Base-by-base conservation (phyloP, 2,888 invertebrate species). In the Platypus cylindrus region DNA sequence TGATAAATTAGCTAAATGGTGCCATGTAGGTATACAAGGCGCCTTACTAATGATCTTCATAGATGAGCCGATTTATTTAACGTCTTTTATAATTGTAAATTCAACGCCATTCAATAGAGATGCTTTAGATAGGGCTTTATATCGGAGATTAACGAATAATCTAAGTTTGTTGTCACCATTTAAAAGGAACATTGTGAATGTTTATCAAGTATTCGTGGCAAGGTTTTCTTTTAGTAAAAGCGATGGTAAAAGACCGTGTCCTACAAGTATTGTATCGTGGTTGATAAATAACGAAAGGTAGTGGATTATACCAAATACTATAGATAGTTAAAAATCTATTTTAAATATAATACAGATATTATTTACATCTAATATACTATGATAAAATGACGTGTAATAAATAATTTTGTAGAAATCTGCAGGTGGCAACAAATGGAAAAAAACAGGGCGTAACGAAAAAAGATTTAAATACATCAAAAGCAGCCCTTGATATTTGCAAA, bases 1-100 rank as follows among this genome's bases (percentile, higher is more conserved):
- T 59, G 94, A 95, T 62, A 95, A 95, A 68, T 64, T 95, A 9
- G 76, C 89, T 2, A 77, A 78, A 50, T 95, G 94, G 94, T 77
- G 81, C 53, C 65, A 82, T 40, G 54, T 89, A 18, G 93, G 94
- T 0, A 55, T 87, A 16, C 91, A 86, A 65, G 93, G 94, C 3
- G 74, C 83, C 3, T 61, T 94, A 3, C 55, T 93, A 30, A 73
- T 75, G 41, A 58, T 74, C 40, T 56, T 91, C 16, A 58, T 90
- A 14, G 52, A 64, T 3, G 52, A 66, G 37, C 78, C 82, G 8
- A 70, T 94, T 50, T 76, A 73, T 55, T 62, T 93, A 1, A 61
- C 67, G 34, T 70, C 75, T 33, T 68, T 87, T 38, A 74, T 76
- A 34, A 73, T 93, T 54, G 80, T 79, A 33, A 74, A 71, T 39